Conservation (phyloP, 2,113 vertebrate species). For the Alaudala cheleensis region DNA sequence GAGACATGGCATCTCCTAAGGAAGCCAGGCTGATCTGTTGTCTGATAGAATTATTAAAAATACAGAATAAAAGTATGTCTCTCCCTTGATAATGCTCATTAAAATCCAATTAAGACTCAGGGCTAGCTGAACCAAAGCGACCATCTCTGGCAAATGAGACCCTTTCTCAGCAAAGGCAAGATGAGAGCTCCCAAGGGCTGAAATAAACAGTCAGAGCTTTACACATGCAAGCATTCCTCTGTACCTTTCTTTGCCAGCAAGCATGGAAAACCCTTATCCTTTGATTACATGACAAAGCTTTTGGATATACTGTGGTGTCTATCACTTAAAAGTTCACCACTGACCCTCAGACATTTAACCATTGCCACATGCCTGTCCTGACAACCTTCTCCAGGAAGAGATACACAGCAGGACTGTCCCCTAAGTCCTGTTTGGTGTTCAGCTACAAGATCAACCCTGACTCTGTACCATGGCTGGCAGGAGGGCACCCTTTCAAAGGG, state of each 20-base stretch:
- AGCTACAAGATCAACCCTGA: neutral
- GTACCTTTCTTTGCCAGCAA: neutral
- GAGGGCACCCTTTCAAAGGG: neutral
- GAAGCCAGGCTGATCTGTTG: neutral
- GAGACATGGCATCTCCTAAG: neutral
- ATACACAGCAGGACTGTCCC: rapidly evolving
- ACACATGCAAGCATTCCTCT: neutral
- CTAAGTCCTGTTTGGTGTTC: neutral
- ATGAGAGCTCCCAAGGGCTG: neutral
- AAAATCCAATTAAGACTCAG: neutral
- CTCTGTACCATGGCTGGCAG: rapidly evolving
- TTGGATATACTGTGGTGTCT: neutral
- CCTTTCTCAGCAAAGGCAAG: neutral
- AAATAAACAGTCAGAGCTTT: neutral
- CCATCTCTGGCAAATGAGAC: neutral
- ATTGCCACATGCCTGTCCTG: neutral
- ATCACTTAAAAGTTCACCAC: neutral
- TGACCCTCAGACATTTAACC: neutral
- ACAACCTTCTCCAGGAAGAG: neutral
- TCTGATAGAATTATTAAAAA: neutral
- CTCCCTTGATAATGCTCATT: neutral
- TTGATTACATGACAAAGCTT: neutral
- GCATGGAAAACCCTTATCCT: neutral
- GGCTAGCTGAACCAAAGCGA: neutral
- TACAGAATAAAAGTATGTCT: neutral